A percentile compares a stretch with the other conserved stretches of the same genome.
Evolutionary conservation across 2,113 vertebrate genomes (phyloP).

Genomic region (Dendrocopos noguchii): DNA sequence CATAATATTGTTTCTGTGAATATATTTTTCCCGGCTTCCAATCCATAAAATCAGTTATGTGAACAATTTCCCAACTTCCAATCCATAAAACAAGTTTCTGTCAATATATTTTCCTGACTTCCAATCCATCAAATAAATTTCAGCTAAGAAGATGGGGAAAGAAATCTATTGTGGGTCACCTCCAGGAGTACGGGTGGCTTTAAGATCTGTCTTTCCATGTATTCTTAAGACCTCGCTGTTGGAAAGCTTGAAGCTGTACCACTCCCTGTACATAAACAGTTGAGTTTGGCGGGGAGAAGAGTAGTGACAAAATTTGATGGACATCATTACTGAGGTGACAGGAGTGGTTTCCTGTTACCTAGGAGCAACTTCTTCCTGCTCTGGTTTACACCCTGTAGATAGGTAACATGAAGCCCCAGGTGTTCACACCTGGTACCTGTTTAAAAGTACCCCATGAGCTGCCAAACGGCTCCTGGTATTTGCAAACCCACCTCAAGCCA

Average conservation of each 20-base stretch:
- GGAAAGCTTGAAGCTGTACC: background rate
- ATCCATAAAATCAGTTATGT: background rate
- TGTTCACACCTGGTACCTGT: background rate
- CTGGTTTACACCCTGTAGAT: background rate
- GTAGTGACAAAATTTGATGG: background rate
- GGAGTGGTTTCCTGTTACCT: background rate
- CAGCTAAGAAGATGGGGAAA: background rate
- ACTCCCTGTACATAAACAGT: background rate
- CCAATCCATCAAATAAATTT: background rate
- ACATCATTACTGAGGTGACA: background rate
- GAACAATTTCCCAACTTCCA: background rate
- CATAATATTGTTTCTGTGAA: constrained; percentile 31
- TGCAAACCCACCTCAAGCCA: background rate
- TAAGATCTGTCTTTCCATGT: background rate
- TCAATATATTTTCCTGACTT: background rate
- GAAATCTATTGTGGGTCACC: background rate
- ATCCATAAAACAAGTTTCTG: constrained; percentile 16
- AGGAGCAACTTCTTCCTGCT: background rate
- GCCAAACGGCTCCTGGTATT: background rate
- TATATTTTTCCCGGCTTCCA: background rate
- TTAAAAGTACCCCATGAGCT: background rate
- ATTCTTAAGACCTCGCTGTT: background rate
- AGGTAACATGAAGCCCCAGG: background rate
- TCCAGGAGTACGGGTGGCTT: background rate
- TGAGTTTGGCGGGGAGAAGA: background rate